A percentile compares a stretch with the other conserved stretches of the same genome.
Conservation (phyloP, 1,140 invertebrate species). For the Apis florea region DNA sequence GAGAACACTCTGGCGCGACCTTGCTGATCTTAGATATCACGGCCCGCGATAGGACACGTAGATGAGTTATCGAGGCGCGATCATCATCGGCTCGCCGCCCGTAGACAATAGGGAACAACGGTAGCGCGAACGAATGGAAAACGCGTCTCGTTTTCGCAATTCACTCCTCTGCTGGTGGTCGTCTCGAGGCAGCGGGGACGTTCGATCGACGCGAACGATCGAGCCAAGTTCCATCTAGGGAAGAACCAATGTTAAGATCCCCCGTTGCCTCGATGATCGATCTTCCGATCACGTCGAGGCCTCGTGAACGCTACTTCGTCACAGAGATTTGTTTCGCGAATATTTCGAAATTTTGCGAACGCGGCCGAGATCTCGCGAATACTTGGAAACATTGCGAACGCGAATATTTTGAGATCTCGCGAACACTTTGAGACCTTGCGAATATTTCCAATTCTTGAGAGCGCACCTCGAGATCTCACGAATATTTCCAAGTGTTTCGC, state of each 20-base stretch:
- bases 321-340: too few species aligned
- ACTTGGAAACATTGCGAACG: too few species aligned
- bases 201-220: background rate
- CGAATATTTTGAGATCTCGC: too few species aligned
- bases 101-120: background rate
- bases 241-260: background rate
- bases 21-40: conserved; percentile 63
- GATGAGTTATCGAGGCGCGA: conserved; percentile 53
- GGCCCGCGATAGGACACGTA: conserved; percentile 59
- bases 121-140: conserved; percentile 2
- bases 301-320: too few species aligned
- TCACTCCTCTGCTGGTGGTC: conserved; percentile 7
- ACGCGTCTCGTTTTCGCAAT: conserved; percentile 47
- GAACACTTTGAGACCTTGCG: too few species aligned
- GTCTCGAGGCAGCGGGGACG: background rate
- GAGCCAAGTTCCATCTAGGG: background rate
- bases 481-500: too few species aligned
- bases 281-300: too few species aligned
- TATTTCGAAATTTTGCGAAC: too few species aligned
- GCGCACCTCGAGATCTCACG: too few species aligned
- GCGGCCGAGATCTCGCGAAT: too few species aligned
- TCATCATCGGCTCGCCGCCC: conserved; percentile 35
- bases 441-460: too few species aligned
- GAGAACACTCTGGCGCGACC: conserved; percentile 57
- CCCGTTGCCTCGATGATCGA: conserved; percentile 10